Evolutionary conservation across 2,797 vertebrate species (phyloP), one percentile per base, ranked within the genome.

Genomic region (Xiphorhynchus erythropygius): DNA sequence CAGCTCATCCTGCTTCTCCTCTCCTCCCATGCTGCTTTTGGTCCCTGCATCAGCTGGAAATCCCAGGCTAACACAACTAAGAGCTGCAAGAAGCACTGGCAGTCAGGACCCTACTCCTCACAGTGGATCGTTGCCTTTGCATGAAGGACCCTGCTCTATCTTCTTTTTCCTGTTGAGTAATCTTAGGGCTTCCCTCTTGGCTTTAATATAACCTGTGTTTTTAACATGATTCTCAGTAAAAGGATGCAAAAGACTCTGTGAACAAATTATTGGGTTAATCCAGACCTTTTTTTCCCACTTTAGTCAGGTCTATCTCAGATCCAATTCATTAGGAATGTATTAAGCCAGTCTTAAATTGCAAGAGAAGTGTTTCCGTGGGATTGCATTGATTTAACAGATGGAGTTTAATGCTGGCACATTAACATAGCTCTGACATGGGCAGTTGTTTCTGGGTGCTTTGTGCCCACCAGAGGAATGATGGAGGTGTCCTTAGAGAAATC

Each of bases 251-350:
- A 81, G 59, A 9, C 16, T 68, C 6, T 37, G 35, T 6, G 16
- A 84, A 79, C 39, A 69, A 57, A 73, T 74, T 28, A 3, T 39
- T 75, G 3, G 53, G 7, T 75, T 75, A 83, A 78, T 71, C 18
- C 63, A 80, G 39, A 41, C 53, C 27, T 84, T 39, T 67, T 85
- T 87, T 68, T 46, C 49, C 46, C 12, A 11, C 19, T 79, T 77
- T 13, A 83, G 52, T 73, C 60, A 41, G 44, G 35, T 91, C 47
- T 93, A 0, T 47, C 27, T 63, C 41, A 10, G 88, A 80, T 84
- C n/a, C 84, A 71, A 64, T 70, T 93, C 82, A 80, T 93, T 80
- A 83, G 62, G 76, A 92, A 67, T 57, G 49, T 80, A 77, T 89
- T 81, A 89, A 95, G 12, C 25, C 46, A 50, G 53, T 83, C 81